These are phyloP conservation scores for Zophobas morio DNA, from an alignment of 1,140 invertebrate species.

Conservation along the genomic window DNA sequence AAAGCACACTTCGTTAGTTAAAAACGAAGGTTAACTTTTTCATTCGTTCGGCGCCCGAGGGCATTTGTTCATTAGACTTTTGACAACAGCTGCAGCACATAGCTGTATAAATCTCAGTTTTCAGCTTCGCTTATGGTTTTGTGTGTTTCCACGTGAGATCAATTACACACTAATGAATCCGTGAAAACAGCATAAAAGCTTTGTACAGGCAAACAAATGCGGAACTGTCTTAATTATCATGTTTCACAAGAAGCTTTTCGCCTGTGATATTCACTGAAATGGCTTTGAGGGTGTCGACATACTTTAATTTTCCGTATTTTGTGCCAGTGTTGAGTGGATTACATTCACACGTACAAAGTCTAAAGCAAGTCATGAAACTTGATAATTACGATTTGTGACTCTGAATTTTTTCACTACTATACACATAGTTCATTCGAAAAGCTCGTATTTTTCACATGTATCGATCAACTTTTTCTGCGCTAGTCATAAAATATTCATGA, in stretches of 20 bases:
- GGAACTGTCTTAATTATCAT: constrained; percentile 16
- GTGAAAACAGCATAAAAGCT: constrained; percentile 31
- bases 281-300: not conserved
- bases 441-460: not conserved
- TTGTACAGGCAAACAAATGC: constrained; percentile 26
- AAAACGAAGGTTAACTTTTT: too few species aligned
- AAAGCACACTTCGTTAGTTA: too few species aligned
- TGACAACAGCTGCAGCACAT: too few species aligned
- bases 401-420: not conserved
- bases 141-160: not conserved
- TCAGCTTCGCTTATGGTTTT: not conserved
- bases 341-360: not conserved
- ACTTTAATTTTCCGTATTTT: constrained; percentile 12
- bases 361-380: constrained; percentile 24
- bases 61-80: too few species aligned
- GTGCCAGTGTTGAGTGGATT: constrained; percentile 1
- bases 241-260: constrained; percentile 5
- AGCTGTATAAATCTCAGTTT: too few species aligned
- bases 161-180: constrained; percentile 28
- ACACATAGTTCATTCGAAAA: not conserved
- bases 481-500: constrained; percentile 5
- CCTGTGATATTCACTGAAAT: not conserved
- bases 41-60: too few species aligned
- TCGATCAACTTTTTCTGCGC: not conserved
- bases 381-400: constrained; percentile 12